Evolutionary conservation across 1,140 invertebrate species (phyloP), one percentile per base, ranked within the genome.

Genomic region (Drosophila tropicalis): DNA sequence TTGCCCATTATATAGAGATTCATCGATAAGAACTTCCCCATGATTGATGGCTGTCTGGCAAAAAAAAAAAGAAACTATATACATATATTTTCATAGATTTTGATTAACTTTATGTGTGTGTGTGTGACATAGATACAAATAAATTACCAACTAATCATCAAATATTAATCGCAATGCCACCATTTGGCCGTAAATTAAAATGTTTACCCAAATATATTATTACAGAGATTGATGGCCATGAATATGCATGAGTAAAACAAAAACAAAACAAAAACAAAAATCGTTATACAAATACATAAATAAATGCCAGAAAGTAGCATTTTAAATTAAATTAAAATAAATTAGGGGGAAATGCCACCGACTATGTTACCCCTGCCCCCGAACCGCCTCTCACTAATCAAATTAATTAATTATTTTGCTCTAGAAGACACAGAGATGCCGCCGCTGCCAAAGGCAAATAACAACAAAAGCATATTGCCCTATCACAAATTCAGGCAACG

Each of bases 391-490:
- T 73, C 70, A 51, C 68, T 69, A 80, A 83, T 73, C 62, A 89
- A 84, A 81, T 89, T 84, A 89, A 89, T 89, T 89, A 81, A 84
- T 83, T 84, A 75, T 81, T 83, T 83, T 66, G 54, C 70, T 76
- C 58, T 74, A 76, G 70, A 73, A 87, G 51, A 66, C 68, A 77
- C 69, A 74, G 68, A 84, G 68, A 84, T 64, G 76, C 76, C 81
- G 81, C 76, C 70, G 41, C 62, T 55, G 51, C 62, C 63, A 71
- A 78, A 69, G 70, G 69, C 62, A 47, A 19, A 66, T 7, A 29
- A 40, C 47, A 55, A 57, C 55, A 61, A 54, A 25, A 10, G 25
- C n/a, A 61, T 39, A 61, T 22, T 51, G 3, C 10, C 2, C 15
- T 29, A 22, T 22, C 2, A 7, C 3, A 9, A 51, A 5, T 12